These are phyloP conservation scores for Polia nebulosa DNA, from an alignment of 2,888 invertebrate species.

Conservation along the genomic window DNA sequence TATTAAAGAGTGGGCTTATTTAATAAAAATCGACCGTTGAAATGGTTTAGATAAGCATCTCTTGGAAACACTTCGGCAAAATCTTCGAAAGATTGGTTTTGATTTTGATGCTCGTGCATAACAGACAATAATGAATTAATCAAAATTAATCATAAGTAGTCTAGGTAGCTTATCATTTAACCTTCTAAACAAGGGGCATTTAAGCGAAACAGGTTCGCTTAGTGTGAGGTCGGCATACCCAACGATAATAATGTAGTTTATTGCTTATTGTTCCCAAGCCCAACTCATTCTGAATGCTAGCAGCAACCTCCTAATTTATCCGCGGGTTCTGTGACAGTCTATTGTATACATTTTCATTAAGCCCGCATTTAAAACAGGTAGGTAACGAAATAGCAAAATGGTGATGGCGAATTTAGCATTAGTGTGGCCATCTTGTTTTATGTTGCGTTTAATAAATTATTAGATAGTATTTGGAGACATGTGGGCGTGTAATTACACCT, in stretches of 20 bases:
- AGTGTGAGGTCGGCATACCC: conserved; percentile 62
- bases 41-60: not conserved
- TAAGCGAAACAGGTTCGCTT: conserved; percentile 57
- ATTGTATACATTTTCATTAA: conserved; percentile 79
- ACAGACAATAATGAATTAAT: not conserved
- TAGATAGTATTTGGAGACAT: not conserved
- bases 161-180: conserved; percentile 24
- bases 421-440: conserved; percentile 16
- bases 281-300: conserved; percentile 76
- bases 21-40: too few relatives aligned
- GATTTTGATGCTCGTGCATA: not conserved
- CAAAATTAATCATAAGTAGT: conserved; percentile 12
- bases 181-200: conserved; percentile 43
- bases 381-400: conserved; percentile 51
- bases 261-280: conserved; percentile 72
- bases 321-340: conserved; percentile 72
- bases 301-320: conserved; percentile 77
- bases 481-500: conserved; percentile 26
- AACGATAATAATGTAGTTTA: conserved; percentile 60
- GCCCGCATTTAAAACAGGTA: conserved; percentile 66
- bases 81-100: not conserved
- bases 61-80: not conserved
- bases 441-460: conserved; percentile 30
- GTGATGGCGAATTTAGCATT: conserved; percentile 35
- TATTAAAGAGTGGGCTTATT: too few relatives aligned